phyloP scores from a whole-genome alignment of 2,888 invertebrate genomes.

The Oasisia sp. region DNA sequence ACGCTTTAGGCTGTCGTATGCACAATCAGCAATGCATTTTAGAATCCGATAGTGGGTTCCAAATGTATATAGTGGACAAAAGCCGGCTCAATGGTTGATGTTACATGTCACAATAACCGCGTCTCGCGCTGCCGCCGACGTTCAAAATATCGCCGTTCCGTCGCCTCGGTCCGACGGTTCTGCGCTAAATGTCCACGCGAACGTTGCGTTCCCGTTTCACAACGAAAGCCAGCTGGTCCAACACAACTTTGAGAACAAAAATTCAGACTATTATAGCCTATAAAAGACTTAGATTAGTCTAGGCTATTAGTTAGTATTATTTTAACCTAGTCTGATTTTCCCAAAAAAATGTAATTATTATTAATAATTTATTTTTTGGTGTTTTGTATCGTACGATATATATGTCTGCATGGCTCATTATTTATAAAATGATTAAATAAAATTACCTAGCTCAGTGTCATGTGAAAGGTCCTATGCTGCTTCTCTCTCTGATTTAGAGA shows the following conservation, averaged over 20 bases:
- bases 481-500: too few relatives aligned
- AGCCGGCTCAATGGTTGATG: slow-evolving; percentile 8
- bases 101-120: slow-evolving; percentile 4
- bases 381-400: too few relatives aligned
- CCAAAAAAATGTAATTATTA: too few relatives aligned
- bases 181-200: not conserved
- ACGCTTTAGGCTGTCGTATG: not conserved
- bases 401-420: too few relatives aligned
- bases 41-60: not conserved
- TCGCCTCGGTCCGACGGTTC: not conserved
- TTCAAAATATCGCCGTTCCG: not conserved
- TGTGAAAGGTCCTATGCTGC: too few relatives aligned
- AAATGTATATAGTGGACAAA: not conserved
- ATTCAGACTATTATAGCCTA: not conserved
- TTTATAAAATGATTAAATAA: too few relatives aligned
- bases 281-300: too few relatives aligned
- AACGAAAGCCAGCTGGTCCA: not conserved
- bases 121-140: slow-evolving; percentile 3
- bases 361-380: too few relatives aligned
- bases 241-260: not conserved
- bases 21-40: not conserved
- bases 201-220: not conserved
- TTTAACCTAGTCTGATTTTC: too few relatives aligned
- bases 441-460: too few relatives aligned
- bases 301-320: too few relatives aligned